These are phyloP conservation scores for Arbacia lixula DNA, from an alignment of 53 echinoderm and acorn worm species.

Conservation along the genomic window DNA sequence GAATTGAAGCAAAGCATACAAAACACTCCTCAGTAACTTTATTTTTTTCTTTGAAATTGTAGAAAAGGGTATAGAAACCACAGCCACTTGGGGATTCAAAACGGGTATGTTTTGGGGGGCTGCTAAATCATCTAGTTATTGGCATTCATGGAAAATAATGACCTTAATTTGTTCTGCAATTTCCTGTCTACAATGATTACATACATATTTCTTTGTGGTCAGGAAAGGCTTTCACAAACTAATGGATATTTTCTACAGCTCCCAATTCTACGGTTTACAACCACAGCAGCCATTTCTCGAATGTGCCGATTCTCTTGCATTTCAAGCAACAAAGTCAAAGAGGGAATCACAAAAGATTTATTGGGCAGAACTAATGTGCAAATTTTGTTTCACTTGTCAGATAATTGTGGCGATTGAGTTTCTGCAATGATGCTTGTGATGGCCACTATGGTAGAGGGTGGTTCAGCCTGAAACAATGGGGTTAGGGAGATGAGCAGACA, in stretches of 20 bases:
- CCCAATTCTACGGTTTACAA: too few relatives aligned
- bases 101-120: background rate
- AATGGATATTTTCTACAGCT: too few relatives aligned
- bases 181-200: slow-evolving; percentile 36
- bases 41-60: slow-evolving; percentile 2
- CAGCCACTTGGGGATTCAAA: background rate
- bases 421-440: slow-evolving; percentile 11
- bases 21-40: background rate
- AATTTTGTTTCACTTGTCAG: background rate
- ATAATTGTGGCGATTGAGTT: slow-evolving; percentile 7
- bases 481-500: too few relatives aligned
- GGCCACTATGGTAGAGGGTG: too few relatives aligned
- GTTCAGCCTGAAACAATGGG: slow-evolving; percentile 23
- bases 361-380: slow-evolving; percentile 4
- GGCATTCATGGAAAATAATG: slow-evolving; percentile 36
- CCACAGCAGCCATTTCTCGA: too few relatives aligned
- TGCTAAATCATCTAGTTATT: slow-evolving; percentile 11
- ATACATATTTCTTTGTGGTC: slow-evolving; percentile 24
- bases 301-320: too few relatives aligned
- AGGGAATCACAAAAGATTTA: too few relatives aligned
- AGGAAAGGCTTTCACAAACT: too few relatives aligned
- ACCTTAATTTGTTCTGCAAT: slow-evolving; percentile 50
- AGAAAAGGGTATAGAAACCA: background rate
- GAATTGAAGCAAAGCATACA: background rate
- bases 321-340: too few relatives aligned